phyloP scores from a whole-genome alignment of 1,140 invertebrate species.

The Antheraea mylitta region DNA sequence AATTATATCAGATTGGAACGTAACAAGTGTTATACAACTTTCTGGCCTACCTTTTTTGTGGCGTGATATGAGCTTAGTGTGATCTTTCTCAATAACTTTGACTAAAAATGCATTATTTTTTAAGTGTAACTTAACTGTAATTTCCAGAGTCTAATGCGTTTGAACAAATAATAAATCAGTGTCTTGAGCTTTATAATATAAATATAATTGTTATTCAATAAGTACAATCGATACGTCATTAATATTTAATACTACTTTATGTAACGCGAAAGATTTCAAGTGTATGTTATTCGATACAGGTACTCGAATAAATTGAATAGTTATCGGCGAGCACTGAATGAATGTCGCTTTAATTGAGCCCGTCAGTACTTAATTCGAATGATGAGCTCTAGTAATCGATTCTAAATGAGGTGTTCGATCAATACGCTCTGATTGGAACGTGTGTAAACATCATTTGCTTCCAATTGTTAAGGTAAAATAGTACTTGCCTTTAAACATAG shows the following conservation, averaged over 20 bases:
- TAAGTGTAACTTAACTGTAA: no score
- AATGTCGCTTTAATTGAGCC: conserved; percentile 36
- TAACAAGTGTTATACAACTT: no score
- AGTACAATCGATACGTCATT: neutral
- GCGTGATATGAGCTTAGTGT: no score
- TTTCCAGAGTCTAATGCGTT: no score
- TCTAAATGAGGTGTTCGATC: conserved; percentile 23
- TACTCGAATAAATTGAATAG: conserved; percentile 27
- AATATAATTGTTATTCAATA: neutral
- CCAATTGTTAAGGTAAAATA: neutral
- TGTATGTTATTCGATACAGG: conserved; percentile 21
- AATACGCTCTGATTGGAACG: neutral
- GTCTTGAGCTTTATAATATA: no score
- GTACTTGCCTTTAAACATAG: neutral
- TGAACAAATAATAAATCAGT: no score
- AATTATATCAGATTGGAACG: no score
- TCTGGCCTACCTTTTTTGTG: no score
- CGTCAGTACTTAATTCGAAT: conserved; percentile 27
- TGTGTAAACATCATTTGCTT: conserved; percentile 14
- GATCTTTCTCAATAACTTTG: no score
- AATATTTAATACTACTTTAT: neutral
- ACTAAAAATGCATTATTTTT: no score
- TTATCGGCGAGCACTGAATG: conserved; percentile 28
- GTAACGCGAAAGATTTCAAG: conserved; percentile 1
- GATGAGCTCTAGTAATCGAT: conserved; percentile 25